Evolutionary conservation across 2,888 invertebrate species (phyloP).

Genomic region (Dasysyrphus tricinctus): DNA sequence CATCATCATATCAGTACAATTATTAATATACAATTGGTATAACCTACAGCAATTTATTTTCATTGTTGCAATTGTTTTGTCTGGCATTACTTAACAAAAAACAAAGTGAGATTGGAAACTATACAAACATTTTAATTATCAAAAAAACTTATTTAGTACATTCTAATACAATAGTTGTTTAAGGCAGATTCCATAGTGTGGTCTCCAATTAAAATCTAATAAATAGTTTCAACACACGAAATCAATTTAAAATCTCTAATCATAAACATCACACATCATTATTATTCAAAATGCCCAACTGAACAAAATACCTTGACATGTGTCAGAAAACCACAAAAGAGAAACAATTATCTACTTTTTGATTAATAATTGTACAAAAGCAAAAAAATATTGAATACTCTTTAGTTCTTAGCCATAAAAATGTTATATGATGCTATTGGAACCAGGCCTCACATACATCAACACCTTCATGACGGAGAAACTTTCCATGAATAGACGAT

Average conservation of each 20-base stretch:
- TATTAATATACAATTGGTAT: no score
- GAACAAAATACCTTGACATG: background rate
- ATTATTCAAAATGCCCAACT: background rate
- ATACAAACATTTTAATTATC: no score
- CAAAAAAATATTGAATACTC: background rate
- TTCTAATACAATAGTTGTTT: background rate
- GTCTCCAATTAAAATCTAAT: background rate
- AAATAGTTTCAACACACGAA: background rate
- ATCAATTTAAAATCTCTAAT: slow-evolving; percentile 1
- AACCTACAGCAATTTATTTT: no score
- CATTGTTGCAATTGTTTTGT: no score
- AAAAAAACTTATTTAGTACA: background rate
- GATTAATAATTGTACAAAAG: background rate
- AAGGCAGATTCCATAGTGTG: background rate
- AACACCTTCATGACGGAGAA: background rate
- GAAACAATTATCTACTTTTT: background rate
- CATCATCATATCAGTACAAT: no score
- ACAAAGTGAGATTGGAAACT: no score
- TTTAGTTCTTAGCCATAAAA: background rate
- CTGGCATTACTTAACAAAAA: no score
- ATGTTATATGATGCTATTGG: no score
- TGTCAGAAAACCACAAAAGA: slow-evolving; percentile 7
- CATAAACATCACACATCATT: slow-evolving; percentile 5
- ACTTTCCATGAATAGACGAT: slow-evolving; percentile 1
- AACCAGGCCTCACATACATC: background rate